Evolutionary conservation across 2,888 invertebrate species (phyloP), one percentile per base, ranked within the genome.

Genomic region (Macrosiphum euphorbiae): DNA sequence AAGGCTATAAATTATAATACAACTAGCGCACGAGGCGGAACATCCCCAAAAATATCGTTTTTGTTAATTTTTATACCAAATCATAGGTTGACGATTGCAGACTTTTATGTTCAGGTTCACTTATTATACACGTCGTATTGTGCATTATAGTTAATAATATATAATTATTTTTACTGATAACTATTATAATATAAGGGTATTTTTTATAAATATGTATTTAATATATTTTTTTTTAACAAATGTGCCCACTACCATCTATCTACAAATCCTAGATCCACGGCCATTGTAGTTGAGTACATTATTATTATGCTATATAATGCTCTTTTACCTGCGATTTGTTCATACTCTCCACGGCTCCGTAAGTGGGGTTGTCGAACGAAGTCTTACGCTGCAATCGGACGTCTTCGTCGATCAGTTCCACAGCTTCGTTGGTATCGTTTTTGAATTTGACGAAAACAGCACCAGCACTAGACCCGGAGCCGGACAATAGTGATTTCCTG

Each of bases 381-480:
- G 93, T 61, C 35, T 90, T 94, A 61, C 93, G 93, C 20, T 88
- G 92, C 28, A 52, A n/a, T 47, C 41, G 86, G 13, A 58, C 61
- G 11, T 91, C 55, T 92, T 88, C 89, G 50, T 92, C 85, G 47
- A 94, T 89, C 24, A 95, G 61, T 61, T 95, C 94, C 0, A 95
- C 78, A 35, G 78, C 94, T 24, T 94, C 94, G 10, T 94, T 94
- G 0, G 94, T 92, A 35, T 94, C 94, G 89, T 95, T 95, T 92
- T 95, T 95, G 85, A 95, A 95, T 58, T 95, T 94, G 0, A 95
- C 95, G 41, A 95, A 95, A 10, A 94, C 92, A 84, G 94, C 50
- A 3, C 92, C 89, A 13, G 41, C 24, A 47, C 10, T 35, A 26
- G 92, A 55, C 47, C 55, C 16, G 26, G 92, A 85, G 44, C 61